Evolutionary conservation across 2,113 vertebrate species (phyloP).

Genomic region (Nannospalax galili): DNA sequence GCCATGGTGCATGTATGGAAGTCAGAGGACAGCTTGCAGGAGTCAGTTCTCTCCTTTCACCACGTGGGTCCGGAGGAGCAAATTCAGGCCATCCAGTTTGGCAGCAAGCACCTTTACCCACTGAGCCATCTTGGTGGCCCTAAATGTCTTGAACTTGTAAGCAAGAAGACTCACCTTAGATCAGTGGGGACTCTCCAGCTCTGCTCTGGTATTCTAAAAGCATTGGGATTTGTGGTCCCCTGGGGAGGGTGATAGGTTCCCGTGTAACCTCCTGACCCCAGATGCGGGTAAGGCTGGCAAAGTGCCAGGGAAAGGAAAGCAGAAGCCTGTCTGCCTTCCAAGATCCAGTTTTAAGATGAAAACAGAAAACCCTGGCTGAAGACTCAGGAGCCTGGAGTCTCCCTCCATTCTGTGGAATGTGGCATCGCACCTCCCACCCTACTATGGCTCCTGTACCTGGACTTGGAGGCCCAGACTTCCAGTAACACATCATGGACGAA

Average conservation of each 20-base stretch:
- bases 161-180: background rate
- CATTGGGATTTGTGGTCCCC: background rate
- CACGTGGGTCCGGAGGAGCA: background rate
- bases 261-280: background rate
- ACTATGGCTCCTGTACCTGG: fast-evolving
- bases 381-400: background rate
- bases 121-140: background rate
- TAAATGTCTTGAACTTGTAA: background rate
- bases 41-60: background rate
- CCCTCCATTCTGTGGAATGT: background rate
- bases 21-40: background rate
- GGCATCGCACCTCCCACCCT: fast-evolving
- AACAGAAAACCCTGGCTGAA: background rate
- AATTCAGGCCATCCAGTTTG: background rate
- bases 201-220: background rate
- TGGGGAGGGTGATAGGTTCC: too few species aligned
- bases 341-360: background rate
- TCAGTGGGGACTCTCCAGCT: background rate
- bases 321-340: background rate
- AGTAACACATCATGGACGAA: background rate
- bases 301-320: fast-evolving
- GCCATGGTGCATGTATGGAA: background rate
- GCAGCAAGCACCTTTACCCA: background rate
- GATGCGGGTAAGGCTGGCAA: background rate
- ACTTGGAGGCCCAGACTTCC: background rate